Base-by-base conservation (phyloP, 2,888 invertebrate species). In the Stenotaenia linearis region DNA sequence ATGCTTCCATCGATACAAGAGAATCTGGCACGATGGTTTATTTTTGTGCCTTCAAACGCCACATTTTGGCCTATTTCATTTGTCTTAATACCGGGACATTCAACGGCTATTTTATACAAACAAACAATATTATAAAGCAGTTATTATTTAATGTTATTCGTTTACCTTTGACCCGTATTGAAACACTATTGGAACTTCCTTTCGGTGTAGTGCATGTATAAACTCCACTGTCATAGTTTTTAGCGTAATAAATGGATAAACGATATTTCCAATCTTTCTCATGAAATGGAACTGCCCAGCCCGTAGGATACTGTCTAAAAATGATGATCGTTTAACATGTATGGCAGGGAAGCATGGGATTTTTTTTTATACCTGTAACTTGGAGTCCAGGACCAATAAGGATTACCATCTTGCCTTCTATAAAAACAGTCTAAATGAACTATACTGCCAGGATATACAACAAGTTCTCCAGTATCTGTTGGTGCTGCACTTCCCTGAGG, bases 311-410 rank as follows among this genome's bases (percentile, higher is more conserved):
- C 85, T 92, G 91, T 82, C 93, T 91, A 84, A 91, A 90, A 80
- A 91, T 91, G 4, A 18, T n/a, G 15, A 37, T 9, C 1, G 32
- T 32, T 32, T 6, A 32, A 32, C 9, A 32, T 32, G 32, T 32
- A 9, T 32, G 9, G 32, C 32, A 32, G 32, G 4, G 32, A 32
- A 32, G 6, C 18, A 1, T n/a, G 4, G n/a, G n/a, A n/a, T n/a
- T 45, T 3, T n/a, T n/a, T 18, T n/a, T n/a, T n/a, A 45, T 15
- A 83, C 83, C 83, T 83, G 80, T 82, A 80, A 18, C 78, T 82
- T 79, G 94, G 92, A 0, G 94, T 94, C 94, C 95, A 95, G 77
- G 91, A 92, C 95, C 95, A 95, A 84, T 93, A 92, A 0, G 95
- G 95, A 81, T 92, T 92, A 0, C 95, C 95, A 23, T 92, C 88